Base-by-base conservation (phyloP, 2,797 vertebrate species). In the Alauda arvensis region DNA sequence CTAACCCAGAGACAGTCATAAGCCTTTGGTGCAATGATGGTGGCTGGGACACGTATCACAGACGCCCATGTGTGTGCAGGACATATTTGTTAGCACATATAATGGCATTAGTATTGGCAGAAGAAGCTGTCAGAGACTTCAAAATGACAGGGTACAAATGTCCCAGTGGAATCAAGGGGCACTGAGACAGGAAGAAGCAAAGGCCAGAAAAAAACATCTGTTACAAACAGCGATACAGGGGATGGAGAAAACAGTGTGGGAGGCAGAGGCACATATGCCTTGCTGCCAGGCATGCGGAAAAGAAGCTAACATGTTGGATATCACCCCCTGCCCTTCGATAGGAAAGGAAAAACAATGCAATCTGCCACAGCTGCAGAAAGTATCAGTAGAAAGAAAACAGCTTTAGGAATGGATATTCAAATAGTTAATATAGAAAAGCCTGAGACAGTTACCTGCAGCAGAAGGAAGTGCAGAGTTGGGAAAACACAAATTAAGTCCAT, bases 141-240 rank as follows among this genome's bases (percentile, higher is more conserved):
- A 34, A 55, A 90, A 82, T 77, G 85, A 74, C 68, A 77, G 80
- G 77, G 68, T 83, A 89, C 85, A 81, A 55, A 59, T 49, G 87
- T 86, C 85, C 55, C 17, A 1, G 65, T 62, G 68, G 71, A 90
- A 87, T 56, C 61, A 62, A 85, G 68, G 68, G 80, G 55, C 72
- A 91, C 51, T 77, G 87, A 1, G 16, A 86, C 68, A 69, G 87
- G 75, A 82, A 37, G 59, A 85, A 77, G 59, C 62, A 93, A 84
- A 92, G 90, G 91, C 57, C 87, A 82, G 87, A 60, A 59, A 91
- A 91, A 92, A 93, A 86, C 87, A 92, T 89, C 90, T 95, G 93
- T 65, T 89, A 9, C 40, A 26, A 85, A 68, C 75, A 77, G 87
- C n/a, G 42, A 43, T 82, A 56, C 46, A 81, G 43, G 55, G 61